Evolutionary conservation across 1,140 invertebrate genomes (phyloP), one percentile per base, ranked within the genome.

Genomic region (Aphis gossypii): DNA sequence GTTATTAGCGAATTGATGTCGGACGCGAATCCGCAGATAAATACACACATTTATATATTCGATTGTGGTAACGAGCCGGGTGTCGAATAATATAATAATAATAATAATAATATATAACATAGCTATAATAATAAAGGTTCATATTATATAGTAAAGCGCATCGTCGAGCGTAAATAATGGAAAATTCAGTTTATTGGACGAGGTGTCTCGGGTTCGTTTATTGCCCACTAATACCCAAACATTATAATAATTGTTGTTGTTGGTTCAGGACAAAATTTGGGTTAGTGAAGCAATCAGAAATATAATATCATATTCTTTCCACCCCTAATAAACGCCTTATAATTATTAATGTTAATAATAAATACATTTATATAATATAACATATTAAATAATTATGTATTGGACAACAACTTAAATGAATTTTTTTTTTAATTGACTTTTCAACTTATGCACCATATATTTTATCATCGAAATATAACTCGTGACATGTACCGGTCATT

Each of bases 121-220:
- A 51, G 48, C 14, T 60, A 60, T 60, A 60, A 60, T 60, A 60
- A 30, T 11, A 60, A 30, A 51, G 48, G 48, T 68, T 18, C 18
- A 68, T 68, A 68, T 82, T 18, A 41, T 46, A 48, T 60, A 18
- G 18, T 82, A n/a, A 46, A 14, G 91, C 48, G 48, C 68, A 54
- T 84, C 91, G 21, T 92, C 35, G 91, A 35, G 76, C 41, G 82
- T 84, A 92, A 92, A 92, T 82, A 92, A 20, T 41, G 91, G 9
- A 18, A 46, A 46, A 90, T 76, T 11, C 14, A 1, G 60, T 76
- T 76, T 76, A n/a, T 76, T 76, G 60, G 30, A n/a, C 0, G 14
- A 76, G 60, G 30, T 76, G 60, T 76, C 14, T 68, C 30, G 60
- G 60, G 30, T 76, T 20, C n/a, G 60, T 14, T 76, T n/a, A 76